phyloP scores from a whole-genome alignment of 2,113 vertebrate species.

The Hippocampus comes region DNA sequence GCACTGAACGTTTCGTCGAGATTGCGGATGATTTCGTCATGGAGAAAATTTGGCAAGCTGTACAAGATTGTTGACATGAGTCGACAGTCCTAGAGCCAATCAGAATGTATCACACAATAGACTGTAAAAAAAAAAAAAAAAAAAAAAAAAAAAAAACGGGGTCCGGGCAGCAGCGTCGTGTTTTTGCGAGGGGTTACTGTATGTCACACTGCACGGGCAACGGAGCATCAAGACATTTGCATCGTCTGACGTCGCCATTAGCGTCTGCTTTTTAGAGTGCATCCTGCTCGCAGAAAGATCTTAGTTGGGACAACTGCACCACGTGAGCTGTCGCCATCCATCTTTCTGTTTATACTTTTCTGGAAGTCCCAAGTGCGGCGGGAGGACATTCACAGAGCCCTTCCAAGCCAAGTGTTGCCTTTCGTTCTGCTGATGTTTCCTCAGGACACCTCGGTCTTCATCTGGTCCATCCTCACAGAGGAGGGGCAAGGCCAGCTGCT shows the following conservation, averaged over 20 bases:
- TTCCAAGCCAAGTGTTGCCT: slow-evolving; percentile 39
- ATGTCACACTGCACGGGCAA: too few relatives aligned
- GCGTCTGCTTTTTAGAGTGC: slow-evolving; percentile 29
- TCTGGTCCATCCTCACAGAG: slow-evolving; percentile 22
- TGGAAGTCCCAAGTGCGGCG: slow-evolving; percentile 32
- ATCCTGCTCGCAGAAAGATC: slow-evolving; percentile 28
- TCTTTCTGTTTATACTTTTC: slow-evolving; percentile 48
- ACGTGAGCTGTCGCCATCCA: slow-evolving; percentile 44
- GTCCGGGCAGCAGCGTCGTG: too few relatives aligned
- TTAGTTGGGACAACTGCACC: slow-evolving; percentile 40
- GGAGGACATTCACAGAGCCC: slow-evolving; percentile 17
- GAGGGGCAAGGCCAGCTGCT: slow-evolving; percentile 42
- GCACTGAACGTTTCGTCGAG: too few relatives aligned
- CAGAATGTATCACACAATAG: too few relatives aligned
- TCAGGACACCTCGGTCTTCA: slow-evolving; percentile 32
- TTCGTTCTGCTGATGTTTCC: slow-evolving; percentile 37
- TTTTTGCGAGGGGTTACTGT: too few relatives aligned
- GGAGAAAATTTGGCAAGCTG: too few relatives aligned
- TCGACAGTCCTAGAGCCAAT: too few relatives aligned
- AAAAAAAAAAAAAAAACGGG: too few relatives aligned
- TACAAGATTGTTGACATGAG: too few relatives aligned
- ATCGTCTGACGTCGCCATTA: background rate
- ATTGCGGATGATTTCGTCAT: too few relatives aligned
- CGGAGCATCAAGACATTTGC: too few relatives aligned
- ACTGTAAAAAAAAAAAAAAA: too few relatives aligned